A percentile compares a stretch with the other conserved stretches of the same genome.
Evolutionary conservation across 2,113 vertebrate genomes (phyloP).

Genomic region (Scomber scombrus): DNA sequence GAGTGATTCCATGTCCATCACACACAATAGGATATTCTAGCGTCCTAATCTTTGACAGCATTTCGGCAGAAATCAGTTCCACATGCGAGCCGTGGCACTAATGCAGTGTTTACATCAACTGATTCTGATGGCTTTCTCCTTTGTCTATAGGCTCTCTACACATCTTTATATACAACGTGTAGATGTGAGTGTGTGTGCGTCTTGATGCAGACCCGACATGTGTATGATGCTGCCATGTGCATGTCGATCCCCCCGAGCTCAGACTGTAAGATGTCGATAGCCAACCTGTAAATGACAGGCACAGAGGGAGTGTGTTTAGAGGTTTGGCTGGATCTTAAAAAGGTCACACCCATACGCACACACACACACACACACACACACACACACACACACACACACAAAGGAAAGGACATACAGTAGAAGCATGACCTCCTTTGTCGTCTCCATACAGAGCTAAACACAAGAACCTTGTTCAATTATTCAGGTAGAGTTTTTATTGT

Average conservation of each 20-base stretch:
- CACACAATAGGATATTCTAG: slow-evolving; percentile 37
- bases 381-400: slow-evolving; percentile 12
- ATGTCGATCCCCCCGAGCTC: slow-evolving; percentile 68
- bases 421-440: slow-evolving; percentile 39
- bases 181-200: slow-evolving; percentile 17
- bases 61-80: slow-evolving; percentile 56
- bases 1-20: slow-evolving; percentile 30
- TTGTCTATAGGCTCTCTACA: slow-evolving; percentile 28
- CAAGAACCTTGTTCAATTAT: slow-evolving; percentile 3
- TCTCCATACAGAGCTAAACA: neutral
- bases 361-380: neutral
- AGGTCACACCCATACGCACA: slow-evolving; percentile 76
- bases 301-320: slow-evolving; percentile 85
- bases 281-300: slow-evolving; percentile 87
- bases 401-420: slow-evolving; percentile 11
- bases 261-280: slow-evolving; percentile 81
- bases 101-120: slow-evolving; percentile 44
- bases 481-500: neutral
- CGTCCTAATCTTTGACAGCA: slow-evolving; percentile 36
- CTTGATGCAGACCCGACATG: slow-evolving; percentile 23
- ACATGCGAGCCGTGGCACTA: slow-evolving; percentile 41
- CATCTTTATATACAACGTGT: slow-evolving; percentile 2
- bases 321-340: slow-evolving; percentile 85
- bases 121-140: slow-evolving; percentile 24
- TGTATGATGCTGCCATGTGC: slow-evolving; percentile 45